Evolutionary conservation across 2,888 invertebrate genomes (phyloP).

Genomic region (Stomorhina lunata): DNA sequence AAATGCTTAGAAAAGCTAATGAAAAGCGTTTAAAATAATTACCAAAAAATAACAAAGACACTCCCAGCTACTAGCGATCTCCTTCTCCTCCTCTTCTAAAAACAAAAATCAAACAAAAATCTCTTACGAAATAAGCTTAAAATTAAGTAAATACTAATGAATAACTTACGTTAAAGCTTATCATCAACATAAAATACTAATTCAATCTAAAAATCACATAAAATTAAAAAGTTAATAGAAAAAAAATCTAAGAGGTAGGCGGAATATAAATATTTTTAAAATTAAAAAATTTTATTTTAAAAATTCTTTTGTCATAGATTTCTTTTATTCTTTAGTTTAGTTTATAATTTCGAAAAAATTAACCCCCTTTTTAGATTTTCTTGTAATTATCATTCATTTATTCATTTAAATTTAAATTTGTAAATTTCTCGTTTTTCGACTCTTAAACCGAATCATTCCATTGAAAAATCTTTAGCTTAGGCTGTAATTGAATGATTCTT

Average conservation of each 20-base stretch:
- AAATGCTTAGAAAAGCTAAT: conserved; percentile 52
- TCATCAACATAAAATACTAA: conserved; percentile 45
- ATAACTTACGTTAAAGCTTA: conserved; percentile 50
- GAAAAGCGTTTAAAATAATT: conserved; percentile 41
- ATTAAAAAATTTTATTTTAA: conserved; percentile 35
- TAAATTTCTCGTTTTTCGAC: too few species aligned
- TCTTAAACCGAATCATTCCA: too few species aligned
- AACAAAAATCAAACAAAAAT: conserved; percentile 51
- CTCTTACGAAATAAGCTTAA: conserved; percentile 56
- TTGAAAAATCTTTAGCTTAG: too few species aligned
- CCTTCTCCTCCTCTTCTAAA: conserved; percentile 60
- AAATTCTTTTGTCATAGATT: conserved; percentile 17
- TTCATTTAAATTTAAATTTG: background rate
- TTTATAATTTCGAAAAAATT: conserved; percentile 15
- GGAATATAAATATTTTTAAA: conserved; percentile 42
- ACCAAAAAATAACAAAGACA: conserved; percentile 44
- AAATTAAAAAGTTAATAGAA: conserved; percentile 29
- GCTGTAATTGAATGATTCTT: too few species aligned
- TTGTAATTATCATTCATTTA: conserved; percentile 4
- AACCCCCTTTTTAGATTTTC: background rate
- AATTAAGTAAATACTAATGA: conserved; percentile 55
- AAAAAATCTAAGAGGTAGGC: conserved; percentile 60
- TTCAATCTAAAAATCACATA: conserved; percentile 34
- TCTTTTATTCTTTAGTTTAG: conserved; percentile 11
- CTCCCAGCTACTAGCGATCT: conserved; percentile 63